phyloP scores from a whole-genome alignment of 37 sponge, comb jelly and placozoan genomes.

The Halichondria panicea region DNA sequence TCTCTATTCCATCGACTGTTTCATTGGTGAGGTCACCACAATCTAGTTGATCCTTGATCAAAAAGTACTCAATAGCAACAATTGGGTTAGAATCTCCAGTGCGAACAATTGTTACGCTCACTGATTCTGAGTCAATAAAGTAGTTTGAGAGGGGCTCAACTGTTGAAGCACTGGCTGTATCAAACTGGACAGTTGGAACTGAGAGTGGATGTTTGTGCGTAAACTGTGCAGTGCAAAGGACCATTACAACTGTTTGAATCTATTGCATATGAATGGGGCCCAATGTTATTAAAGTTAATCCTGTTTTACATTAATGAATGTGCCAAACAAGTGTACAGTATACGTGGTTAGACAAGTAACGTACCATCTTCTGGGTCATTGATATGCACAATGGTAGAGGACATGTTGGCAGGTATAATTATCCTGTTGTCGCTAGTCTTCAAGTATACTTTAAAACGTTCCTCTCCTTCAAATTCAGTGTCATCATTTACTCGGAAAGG shows the following conservation, averaged over 20 bases:
- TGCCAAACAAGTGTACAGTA: neutral
- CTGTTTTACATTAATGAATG: too few species aligned
- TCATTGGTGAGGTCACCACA: constrained; percentile 16
- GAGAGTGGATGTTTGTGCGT: neutral
- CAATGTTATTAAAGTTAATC: too few species aligned
- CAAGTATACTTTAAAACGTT: constrained; percentile 1
- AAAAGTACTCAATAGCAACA: constrained; percentile 9
- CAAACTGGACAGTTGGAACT: constrained; percentile 28
- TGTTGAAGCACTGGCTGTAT: neutral
- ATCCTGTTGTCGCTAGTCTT: neutral
- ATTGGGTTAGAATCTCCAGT: constrained; percentile 21
- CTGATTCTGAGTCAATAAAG: constrained; percentile 2
- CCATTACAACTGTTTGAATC: too few species aligned
- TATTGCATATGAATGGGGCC: too few species aligned
- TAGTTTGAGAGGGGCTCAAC: constrained; percentile 58
- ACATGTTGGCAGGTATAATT: neutral
- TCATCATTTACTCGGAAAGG: constrained; percentile 19
- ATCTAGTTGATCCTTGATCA: constrained; percentile 10
- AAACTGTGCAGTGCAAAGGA: too few species aligned
- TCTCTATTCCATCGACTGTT: neutral
- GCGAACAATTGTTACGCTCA: constrained; percentile 6
- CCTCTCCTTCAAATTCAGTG: constrained; percentile 26
- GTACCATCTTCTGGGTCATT: constrained; percentile 47
- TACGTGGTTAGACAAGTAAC: neutral
- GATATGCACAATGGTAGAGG: constrained; percentile 10